phyloP scores from a whole-genome alignment of 2,797 vertebrate genomes.

The Tragopan temminckii region DNA sequence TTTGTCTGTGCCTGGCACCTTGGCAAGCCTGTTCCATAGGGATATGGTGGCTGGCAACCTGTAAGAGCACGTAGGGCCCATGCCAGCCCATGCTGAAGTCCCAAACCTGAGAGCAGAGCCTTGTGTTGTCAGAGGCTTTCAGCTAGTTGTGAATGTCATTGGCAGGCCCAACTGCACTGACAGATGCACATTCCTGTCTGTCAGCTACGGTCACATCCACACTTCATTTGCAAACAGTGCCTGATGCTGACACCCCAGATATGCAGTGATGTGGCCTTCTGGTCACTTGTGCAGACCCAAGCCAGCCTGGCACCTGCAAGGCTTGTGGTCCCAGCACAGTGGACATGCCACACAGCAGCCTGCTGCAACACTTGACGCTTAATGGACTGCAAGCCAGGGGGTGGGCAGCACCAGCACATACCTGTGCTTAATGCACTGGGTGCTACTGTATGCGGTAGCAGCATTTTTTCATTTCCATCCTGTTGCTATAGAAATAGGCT shows the following conservation, averaged over 20 bases:
- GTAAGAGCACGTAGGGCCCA: neutral
- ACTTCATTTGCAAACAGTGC: neutral
- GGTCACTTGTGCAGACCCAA: neutral
- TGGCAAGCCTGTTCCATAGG: neutral
- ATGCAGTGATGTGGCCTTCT: slow-evolving; percentile 52
- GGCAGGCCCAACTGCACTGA: slow-evolving; percentile 29
- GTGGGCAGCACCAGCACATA: fast-evolving
- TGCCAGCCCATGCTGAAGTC: neutral
- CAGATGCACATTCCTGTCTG: slow-evolving; percentile 72
- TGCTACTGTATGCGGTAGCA: neutral
- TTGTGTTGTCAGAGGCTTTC: neutral
- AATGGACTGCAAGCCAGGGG: neutral
- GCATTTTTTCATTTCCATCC: neutral
- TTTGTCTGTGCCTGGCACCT: neutral
- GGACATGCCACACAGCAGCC: neutral
- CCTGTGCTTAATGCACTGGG: neutral
- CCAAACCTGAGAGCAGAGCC: neutral
- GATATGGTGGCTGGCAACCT: neutral
- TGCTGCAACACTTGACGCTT: slow-evolving; percentile 27
- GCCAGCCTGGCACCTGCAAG: neutral
- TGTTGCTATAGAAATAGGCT: neutral
- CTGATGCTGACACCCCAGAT: neutral
- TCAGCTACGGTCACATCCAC: slow-evolving; percentile 43
- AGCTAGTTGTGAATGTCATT: neutral
- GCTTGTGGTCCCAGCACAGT: neutral